Conservation (phyloP, 2,113 vertebrate genomes). For the Poecile atricapillus region DNA sequence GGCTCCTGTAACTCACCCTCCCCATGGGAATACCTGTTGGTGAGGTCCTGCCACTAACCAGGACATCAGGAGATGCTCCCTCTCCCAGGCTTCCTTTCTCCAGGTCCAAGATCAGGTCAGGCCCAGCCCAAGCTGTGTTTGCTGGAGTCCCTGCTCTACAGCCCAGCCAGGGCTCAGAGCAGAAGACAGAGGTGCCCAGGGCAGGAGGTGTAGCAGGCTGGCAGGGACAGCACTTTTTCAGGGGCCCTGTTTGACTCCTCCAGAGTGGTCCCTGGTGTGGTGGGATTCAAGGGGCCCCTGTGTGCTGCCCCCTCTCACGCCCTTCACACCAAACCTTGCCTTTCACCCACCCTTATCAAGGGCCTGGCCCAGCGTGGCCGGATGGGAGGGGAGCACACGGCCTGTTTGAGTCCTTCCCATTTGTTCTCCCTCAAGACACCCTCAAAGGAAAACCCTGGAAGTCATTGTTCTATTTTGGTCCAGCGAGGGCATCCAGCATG, state of each 20-base stretch:
- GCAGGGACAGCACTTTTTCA: background rate
- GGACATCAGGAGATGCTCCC: background rate
- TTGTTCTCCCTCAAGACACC: background rate
- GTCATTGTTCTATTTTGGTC: background rate
- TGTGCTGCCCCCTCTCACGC: background rate
- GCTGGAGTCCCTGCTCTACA: background rate
- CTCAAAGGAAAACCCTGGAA: constrained; percentile 22
- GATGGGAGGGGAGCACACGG: constrained; percentile 41
- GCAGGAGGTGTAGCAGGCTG: background rate
- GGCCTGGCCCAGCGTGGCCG: background rate
- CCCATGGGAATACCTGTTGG: background rate
- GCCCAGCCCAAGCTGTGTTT: background rate
- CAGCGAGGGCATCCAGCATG: background rate
- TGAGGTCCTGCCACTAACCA: background rate
- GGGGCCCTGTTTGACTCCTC: background rate
- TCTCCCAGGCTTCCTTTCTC: background rate
- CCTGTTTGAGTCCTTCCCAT: background rate
- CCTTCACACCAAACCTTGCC: background rate
- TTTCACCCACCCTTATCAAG: background rate
- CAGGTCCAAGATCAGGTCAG: background rate
- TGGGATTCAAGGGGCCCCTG: background rate
- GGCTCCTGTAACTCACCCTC: background rate
- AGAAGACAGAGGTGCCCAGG: background rate
- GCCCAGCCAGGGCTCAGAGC: background rate
- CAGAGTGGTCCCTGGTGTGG: fast-evolving